Evolutionary conservation across 2,113 vertebrate species (phyloP).

Genomic region (Myotis lucifugus): DNA sequence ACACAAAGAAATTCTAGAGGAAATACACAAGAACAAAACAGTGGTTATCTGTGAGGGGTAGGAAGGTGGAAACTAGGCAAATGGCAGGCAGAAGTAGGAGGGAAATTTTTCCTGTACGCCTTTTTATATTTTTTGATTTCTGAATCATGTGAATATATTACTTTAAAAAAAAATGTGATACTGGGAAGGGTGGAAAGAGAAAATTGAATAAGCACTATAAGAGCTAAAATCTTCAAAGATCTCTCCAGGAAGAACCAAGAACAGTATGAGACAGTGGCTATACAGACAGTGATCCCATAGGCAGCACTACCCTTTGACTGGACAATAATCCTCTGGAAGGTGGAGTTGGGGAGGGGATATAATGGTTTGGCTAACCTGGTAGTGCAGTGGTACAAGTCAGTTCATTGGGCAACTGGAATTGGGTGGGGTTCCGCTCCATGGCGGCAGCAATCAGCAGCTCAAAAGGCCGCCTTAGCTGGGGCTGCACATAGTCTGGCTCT

Average conservation of each 20-base stretch:
- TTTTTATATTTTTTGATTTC: slow-evolving; percentile 6
- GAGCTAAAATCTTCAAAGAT: slow-evolving; percentile 19
- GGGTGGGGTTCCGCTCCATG: slow-evolving; percentile 98
- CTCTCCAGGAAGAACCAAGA: slow-evolving; percentile 16
- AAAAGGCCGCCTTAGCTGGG: slow-evolving; percentile 96
- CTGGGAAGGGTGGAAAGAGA: not conserved
- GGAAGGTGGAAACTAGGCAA: not conserved
- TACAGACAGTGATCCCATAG: not conserved
- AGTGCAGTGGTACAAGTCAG: slow-evolving; percentile 98
- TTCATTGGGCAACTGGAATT: slow-evolving; percentile 98
- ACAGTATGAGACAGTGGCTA: slow-evolving; percentile 5
- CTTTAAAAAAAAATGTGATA: not conserved
- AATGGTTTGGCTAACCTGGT: slow-evolving; percentile 88
- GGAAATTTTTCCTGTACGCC: not conserved
- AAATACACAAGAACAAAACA: slow-evolving; percentile 29
- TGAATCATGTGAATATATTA: not conserved
- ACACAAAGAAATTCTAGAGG: slow-evolving; percentile 22
- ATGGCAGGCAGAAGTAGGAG: not conserved
- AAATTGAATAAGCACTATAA: not conserved
- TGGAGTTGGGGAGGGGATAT: not conserved
- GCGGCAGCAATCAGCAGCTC: slow-evolving; percentile 98
- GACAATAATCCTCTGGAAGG: not conserved
- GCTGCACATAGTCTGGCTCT: slow-evolving; percentile 89
- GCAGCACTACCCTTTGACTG: not conserved
- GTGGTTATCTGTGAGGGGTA: not conserved